A percentile compares a stretch with the other conserved stretches of the same genome.
Evolutionary conservation across 2,888 invertebrate genomes (phyloP).

Genomic region (Chaitophorus viminalis): DNA sequence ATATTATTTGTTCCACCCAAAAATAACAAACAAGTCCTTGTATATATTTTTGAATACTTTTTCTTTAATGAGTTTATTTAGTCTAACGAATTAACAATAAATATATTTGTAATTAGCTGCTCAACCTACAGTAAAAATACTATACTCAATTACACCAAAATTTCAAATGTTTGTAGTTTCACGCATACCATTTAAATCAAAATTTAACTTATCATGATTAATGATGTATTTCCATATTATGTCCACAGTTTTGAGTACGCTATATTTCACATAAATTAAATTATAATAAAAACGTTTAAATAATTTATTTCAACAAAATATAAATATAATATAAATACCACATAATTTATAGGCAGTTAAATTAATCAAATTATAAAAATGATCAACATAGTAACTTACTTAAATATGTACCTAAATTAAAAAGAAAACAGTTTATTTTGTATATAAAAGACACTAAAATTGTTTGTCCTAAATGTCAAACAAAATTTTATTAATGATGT

Average conservation of each 20-base stretch:
- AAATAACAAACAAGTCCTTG: slow-evolving; percentile 13
- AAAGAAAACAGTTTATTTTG: background rate
- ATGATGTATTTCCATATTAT: background rate
- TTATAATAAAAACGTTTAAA: background rate
- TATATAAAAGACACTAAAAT: background rate
- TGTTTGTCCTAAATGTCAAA: background rate
- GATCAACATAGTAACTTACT: too few relatives aligned
- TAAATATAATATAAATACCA: background rate
- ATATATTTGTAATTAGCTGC: background rate
- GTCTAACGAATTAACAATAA: background rate
- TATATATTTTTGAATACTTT: background rate
- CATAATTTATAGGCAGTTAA: background rate
- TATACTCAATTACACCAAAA: background rate
- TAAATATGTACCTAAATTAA: background rate
- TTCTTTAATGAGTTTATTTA: background rate
- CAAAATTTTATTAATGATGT: background rate
- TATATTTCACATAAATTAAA: background rate
- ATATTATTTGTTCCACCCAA: background rate
- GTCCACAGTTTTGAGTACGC: background rate
- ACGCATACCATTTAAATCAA: background rate
- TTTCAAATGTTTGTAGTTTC: background rate
- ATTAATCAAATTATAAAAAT: background rate
- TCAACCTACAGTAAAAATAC: background rate
- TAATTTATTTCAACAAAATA: background rate
- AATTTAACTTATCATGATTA: slow-evolving; percentile 11